Base-by-base conservation (phyloP, 2,797 vertebrate species). In the Phylloscopus collybita region DNA sequence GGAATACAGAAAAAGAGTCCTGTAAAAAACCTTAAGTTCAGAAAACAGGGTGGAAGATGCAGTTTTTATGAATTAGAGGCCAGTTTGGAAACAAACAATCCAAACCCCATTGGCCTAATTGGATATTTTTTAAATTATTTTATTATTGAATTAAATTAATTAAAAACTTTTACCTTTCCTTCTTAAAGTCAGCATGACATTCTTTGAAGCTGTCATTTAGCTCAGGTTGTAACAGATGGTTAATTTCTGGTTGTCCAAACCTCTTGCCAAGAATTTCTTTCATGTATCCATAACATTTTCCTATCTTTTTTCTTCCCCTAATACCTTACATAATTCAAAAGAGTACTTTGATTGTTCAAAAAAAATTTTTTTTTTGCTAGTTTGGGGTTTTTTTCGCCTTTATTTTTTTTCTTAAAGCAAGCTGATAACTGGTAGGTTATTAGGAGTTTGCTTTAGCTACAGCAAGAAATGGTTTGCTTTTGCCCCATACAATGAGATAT, bases 251-350 rank as follows among this genome's bases (percentile, higher is more conserved):
- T 96, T 93, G 95, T 96, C 85, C 62, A 94, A 56, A 79, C 22
- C 23, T 91, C 56, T 69, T 89, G 80, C 71, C 90, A 96, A 96
- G 89, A 88, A 95, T 95, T 95, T 88, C 54, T 88, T 93, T 92
- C 80, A 80, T 4, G 22, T 56, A 90, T 59, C 69, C 38, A 15
- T 61, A 90, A 62, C 23, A 90, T 80, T 92, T 95, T 90, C 70
- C 76, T 72, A 70, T 26, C 3, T 64, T 53, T 90, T 66, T 71
- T 51, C 18, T 67, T 66, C 11, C n/a, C 17, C 15, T 69, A 71
- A 25, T 61, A 54, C 3, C 16, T 62, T 54, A 78, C 17, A 64
- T 56, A 81, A 88, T 72, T 86, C 23, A 72, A 69, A 13, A n/a
- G 5, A 71, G 13, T 60, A 74, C 85, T 83, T 51, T 30, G 10